phyloP scores from a whole-genome alignment of 2,113 vertebrate genomes.

The Rattus rattus region DNA sequence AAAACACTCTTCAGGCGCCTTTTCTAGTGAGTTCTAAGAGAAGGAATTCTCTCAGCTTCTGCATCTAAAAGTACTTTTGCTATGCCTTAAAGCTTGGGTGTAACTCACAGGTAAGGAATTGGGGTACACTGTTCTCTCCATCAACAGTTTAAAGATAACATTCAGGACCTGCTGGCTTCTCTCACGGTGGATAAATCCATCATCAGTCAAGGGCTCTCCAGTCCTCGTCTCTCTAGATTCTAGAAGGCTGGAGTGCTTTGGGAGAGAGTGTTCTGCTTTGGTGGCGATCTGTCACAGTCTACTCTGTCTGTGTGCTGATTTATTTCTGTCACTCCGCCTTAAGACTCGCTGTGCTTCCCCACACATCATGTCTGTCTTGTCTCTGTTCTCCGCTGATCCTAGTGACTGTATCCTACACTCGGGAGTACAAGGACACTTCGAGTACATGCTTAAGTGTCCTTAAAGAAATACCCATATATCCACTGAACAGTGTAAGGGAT shows the following conservation, averaged over 20 bases:
- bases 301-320: neutral
- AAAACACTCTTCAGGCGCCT: neutral
- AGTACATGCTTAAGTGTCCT: neutral
- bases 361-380: neutral
- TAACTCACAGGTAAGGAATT: neutral
- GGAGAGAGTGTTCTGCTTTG: neutral
- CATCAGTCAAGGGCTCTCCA: neutral
- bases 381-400: neutral
- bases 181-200: neutral
- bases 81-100: neutral
- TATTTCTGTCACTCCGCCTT: neutral
- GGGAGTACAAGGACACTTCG: neutral
- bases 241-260: neutral
- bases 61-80: neutral
- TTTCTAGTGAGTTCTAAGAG: neutral
- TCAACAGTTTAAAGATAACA: neutral
- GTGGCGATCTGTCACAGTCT: neutral
- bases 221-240: neutral
- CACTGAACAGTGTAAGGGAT: neutral
- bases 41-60: neutral
- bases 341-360: neutral
- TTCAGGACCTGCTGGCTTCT: neutral
- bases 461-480: neutral
- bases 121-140: neutral
- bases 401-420: neutral